Conservation (phyloP, 1,140 invertebrate genomes). For the Hyposmocoma kahamanoa region DNA sequence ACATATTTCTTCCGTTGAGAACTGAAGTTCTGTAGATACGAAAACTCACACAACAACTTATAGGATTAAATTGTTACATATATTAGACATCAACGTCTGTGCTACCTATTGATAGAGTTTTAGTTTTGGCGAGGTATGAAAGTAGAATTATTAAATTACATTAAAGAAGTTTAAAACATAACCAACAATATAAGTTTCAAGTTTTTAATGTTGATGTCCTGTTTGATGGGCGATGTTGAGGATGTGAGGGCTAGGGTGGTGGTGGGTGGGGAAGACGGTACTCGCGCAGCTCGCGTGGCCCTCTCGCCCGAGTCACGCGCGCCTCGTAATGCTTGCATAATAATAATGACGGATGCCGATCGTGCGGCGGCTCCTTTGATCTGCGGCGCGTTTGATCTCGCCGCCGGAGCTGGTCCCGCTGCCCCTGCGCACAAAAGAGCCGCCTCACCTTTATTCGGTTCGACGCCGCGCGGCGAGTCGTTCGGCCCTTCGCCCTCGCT, state of each 20-base stretch:
- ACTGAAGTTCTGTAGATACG: too few species aligned
- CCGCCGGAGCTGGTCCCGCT: conserved; percentile 61
- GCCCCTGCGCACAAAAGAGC: conserved; percentile 64
- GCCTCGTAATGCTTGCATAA: conserved; percentile 72
- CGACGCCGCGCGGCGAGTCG: conserved; percentile 52
- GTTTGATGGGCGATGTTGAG: too few species aligned
- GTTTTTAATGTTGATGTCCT: too few species aligned
- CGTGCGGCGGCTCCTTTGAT: conserved; percentile 70
- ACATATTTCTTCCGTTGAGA: too few species aligned
- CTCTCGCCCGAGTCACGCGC: conserved; percentile 68
- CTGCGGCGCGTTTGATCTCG: conserved; percentile 65
- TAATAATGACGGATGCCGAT: conserved; percentile 73
- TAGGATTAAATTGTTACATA: too few species aligned
- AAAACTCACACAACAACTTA: too few species aligned
- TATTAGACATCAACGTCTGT: too few species aligned
- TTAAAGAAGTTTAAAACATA: too few species aligned
- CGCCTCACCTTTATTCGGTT: conserved; percentile 64
- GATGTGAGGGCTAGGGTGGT: conserved; percentile 13
- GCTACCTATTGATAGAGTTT: too few species aligned
- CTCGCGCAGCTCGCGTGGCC: conserved; percentile 63
- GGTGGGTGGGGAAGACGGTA: conserved; percentile 35
- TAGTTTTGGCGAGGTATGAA: too few species aligned
- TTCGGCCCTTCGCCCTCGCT: conserved; percentile 59
- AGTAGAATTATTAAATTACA: too few species aligned
- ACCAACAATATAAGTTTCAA: too few species aligned